Evolutionary conservation across 2,797 vertebrate genomes (phyloP).

Genomic region (Lutjanus campechanus): DNA sequence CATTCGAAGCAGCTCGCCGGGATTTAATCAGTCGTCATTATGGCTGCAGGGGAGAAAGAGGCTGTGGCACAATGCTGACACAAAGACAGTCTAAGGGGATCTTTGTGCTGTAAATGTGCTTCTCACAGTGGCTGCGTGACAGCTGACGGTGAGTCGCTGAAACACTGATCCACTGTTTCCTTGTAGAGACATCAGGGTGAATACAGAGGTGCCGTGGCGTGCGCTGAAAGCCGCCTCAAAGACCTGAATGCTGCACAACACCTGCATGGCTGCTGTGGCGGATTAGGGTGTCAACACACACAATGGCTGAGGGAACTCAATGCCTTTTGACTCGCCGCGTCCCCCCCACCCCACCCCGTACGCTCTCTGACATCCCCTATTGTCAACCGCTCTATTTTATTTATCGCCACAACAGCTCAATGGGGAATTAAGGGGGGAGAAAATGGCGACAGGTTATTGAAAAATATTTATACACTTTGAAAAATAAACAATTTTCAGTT

Average conservation of each 20-base stretch:
- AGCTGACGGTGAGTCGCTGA: slow-evolving; percentile 77
- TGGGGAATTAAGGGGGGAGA: slow-evolving; percentile 64
- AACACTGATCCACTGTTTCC: slow-evolving; percentile 83
- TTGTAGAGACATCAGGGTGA: slow-evolving; percentile 83
- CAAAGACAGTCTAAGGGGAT: slow-evolving; percentile 82
- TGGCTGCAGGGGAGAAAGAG: slow-evolving; percentile 55
- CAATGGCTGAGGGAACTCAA: slow-evolving; percentile 77
- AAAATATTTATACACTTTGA: slow-evolving; percentile 74
- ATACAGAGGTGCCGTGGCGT: slow-evolving; percentile 74
- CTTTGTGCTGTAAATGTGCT: slow-evolving; percentile 81
- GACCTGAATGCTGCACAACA: slow-evolving; percentile 81
- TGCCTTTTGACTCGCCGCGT: slow-evolving; percentile 66
- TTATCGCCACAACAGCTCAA: slow-evolving; percentile 67
- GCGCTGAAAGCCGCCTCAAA: slow-evolving; percentile 75
- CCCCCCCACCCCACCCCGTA: neutral
- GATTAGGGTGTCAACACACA: slow-evolving; percentile 83
- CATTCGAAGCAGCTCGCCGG: slow-evolving; percentile 72
- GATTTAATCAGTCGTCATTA: slow-evolving; percentile 87
- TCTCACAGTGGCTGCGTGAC: slow-evolving; percentile 77
- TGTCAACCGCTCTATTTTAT: slow-evolving; percentile 75
- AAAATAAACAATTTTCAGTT: slow-evolving; percentile 85
- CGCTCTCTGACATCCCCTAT: slow-evolving; percentile 61
- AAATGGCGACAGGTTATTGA: slow-evolving; percentile 78
- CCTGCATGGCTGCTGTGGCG: slow-evolving; percentile 78
- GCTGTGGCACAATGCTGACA: slow-evolving; percentile 80